phyloP scores from a whole-genome alignment of 2,888 invertebrate species.

The Hylaea fasciaria region DNA sequence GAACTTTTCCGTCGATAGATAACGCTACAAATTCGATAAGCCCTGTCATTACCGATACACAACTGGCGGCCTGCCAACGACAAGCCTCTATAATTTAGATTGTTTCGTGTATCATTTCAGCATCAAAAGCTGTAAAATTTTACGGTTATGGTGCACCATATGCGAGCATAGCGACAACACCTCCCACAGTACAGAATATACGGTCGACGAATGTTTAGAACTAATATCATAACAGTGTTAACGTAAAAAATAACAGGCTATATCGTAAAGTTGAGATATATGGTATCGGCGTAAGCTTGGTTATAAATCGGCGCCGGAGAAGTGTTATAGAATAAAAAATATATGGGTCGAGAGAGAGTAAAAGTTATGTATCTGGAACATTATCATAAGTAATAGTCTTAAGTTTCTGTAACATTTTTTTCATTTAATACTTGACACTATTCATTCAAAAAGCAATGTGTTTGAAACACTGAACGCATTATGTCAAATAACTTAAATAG shows the following conservation, averaged over 20 bases:
- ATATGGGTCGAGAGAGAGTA: background rate
- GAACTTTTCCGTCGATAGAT: conserved; percentile 50
- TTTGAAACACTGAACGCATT: no score
- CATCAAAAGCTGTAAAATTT: conserved; percentile 82
- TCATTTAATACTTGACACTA: no score
- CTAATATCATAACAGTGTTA: conserved; percentile 40
- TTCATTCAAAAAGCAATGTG: no score
- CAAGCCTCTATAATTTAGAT: conserved; percentile 78
- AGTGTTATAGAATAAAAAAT: conserved; percentile 3
- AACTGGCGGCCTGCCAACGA: conserved; percentile 73
- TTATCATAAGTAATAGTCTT: no score
- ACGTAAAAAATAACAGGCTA: conserved; percentile 38
- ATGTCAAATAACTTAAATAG: no score
- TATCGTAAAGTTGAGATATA: conserved; percentile 42
- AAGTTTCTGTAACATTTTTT: no score
- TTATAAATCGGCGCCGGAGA: conserved; percentile 18
- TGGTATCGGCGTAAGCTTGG: conserved; percentile 24
- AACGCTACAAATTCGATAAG: conserved; percentile 73
- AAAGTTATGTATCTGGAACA: no score
- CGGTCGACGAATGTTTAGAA: conserved; percentile 42
- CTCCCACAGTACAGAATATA: conserved; percentile 46
- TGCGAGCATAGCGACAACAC: conserved; percentile 60
- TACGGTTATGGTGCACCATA: conserved; percentile 78
- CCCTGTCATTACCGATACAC: conserved; percentile 72
- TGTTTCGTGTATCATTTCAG: conserved; percentile 84